A percentile compares a stretch with the other conserved stretches of the same genome.
Conservation (phyloP, 1,140 invertebrate species). For the Luehdorfia chinensis region DNA sequence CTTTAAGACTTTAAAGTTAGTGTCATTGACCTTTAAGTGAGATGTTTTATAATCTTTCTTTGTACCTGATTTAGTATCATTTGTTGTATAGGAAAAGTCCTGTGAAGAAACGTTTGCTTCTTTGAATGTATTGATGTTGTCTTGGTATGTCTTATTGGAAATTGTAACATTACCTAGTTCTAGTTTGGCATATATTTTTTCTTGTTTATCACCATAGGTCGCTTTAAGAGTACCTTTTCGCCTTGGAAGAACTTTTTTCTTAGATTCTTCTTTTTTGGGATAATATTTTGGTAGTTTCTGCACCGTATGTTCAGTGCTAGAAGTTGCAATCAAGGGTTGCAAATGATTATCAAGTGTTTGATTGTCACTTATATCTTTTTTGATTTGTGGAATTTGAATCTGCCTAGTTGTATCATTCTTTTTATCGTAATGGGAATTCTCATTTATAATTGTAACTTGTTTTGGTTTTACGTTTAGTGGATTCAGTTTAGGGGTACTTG, state of each 20-base stretch:
- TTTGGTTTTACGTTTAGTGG: too few relatives aligned
- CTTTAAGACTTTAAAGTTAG: conserved; percentile 18
- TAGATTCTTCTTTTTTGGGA: conserved; percentile 47
- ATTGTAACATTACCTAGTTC: conserved; percentile 28
- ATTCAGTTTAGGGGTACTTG: neutral
- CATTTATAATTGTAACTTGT: too few relatives aligned
- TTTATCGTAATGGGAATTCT: neutral
- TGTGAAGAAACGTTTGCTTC: neutral
- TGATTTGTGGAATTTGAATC: conserved; percentile 11
- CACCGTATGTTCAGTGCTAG: conserved; percentile 43
- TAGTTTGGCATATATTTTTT: conserved; percentile 53
- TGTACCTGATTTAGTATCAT: neutral
- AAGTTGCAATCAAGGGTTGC: conserved; percentile 31
- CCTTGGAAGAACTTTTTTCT: conserved; percentile 63
- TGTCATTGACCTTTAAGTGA: neutral
- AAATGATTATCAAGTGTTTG: conserved; percentile 48
- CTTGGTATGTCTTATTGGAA: conserved; percentile 2
- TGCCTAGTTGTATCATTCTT: conserved; percentile 7
- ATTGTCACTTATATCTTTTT: conserved; percentile 23
- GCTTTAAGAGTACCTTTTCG: conserved; percentile 74
- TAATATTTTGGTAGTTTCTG: conserved; percentile 44
- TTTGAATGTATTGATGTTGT: conserved; percentile 11
- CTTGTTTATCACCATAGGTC: conserved; percentile 74
- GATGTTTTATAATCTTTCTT: neutral
- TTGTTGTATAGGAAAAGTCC: neutral